These are phyloP conservation scores for Sinelater perroti DNA, from an alignment of 2,888 invertebrate species.

Conservation along the genomic window DNA sequence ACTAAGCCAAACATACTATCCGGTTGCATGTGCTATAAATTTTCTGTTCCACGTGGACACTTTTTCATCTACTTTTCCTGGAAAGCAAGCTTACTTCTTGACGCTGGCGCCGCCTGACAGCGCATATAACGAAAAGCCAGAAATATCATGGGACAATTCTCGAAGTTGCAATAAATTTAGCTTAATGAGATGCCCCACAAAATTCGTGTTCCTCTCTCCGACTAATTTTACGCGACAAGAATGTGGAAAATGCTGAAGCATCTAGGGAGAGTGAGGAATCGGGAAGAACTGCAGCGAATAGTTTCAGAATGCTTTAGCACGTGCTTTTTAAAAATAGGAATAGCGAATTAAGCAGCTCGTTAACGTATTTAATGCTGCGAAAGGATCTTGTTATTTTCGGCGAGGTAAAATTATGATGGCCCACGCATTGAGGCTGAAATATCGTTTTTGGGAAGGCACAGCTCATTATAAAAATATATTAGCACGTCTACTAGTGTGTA, in stretches of 20 bases:
- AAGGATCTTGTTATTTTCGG: slow-evolving; percentile 15
- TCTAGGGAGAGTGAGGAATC: slow-evolving; percentile 17
- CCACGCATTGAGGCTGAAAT: too few relatives aligned
- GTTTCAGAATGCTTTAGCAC: slow-evolving; percentile 11
- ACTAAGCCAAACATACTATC: too few relatives aligned
- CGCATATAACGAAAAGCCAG: too few relatives aligned
- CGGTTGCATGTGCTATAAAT: too few relatives aligned
- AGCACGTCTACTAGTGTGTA: neutral
- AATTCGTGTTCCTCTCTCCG: slow-evolving; percentile 10
- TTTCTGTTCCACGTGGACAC: too few relatives aligned
- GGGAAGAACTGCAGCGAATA: slow-evolving; percentile 27
- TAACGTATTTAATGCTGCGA: slow-evolving; percentile 26
- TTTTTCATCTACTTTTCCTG: too few relatives aligned
- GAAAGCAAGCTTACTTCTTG: too few relatives aligned
- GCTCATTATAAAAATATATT: neutral
- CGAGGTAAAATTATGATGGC: neutral
- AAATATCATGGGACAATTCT: too few relatives aligned
- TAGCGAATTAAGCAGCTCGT: slow-evolving; percentile 17
- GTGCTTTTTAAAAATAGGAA: slow-evolving; percentile 25
- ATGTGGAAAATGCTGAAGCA: slow-evolving; percentile 22
- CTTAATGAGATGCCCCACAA: too few relatives aligned
- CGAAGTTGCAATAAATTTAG: too few relatives aligned
- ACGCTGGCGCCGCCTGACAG: too few relatives aligned
- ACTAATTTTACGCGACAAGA: slow-evolving; percentile 8
- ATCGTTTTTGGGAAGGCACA: too few relatives aligned